Evolutionary conservation across 2,113 vertebrate species (phyloP), one percentile per base, ranked within the genome.

Genomic region (Glaucomys volans): DNA sequence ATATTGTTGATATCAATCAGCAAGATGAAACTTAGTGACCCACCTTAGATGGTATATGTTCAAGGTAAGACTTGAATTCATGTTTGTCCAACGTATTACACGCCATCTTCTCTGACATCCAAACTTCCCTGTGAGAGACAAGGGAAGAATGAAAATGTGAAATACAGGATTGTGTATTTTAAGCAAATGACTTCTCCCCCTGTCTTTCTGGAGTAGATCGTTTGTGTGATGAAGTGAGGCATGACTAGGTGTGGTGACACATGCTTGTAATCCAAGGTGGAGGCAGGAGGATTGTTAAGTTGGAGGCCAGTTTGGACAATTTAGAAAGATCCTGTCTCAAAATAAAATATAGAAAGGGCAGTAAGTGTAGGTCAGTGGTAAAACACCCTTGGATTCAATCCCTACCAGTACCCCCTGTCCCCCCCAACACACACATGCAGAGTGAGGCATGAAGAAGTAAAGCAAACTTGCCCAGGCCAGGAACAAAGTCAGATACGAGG

Each of bases 401-500:
- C 59, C 59, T 4, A 57, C 20, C 59, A 26, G 28, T n/a, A n/a
- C 26, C 26, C 26, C 59, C 59, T 9, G 2, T 12, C 13, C 3
- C 8, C 59, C 59, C 59, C 59, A 8, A 22, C 6, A 57, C 20
- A 54, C 57, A 62, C 59, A 62, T 28, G 24, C 26, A 62, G 59
- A 62, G 59, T 26, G 26, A 96, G 40, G 30, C 24, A 57, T 5
- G n/a, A 64, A 91, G 71, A 88, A 85, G 57, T 52, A 52, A 85
- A 64, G 59, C 57, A 30, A 80, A 75, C 59, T 86, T 44, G 40
- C 32, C 26, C 4, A 54, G 83, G 79, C 47, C 69, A 80, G 59
- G n/a, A 72, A 79, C 40, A 91, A 88, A 94, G 50, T 20, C 76
- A 80, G 64, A 94, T 96, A 93, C 35, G 35, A 12, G 8, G n/a